Evolutionary conservation across 30 jellyfish, hydroid and myxozoan species (phyloP).

Genomic region (Cassiopea andromeda): DNA sequence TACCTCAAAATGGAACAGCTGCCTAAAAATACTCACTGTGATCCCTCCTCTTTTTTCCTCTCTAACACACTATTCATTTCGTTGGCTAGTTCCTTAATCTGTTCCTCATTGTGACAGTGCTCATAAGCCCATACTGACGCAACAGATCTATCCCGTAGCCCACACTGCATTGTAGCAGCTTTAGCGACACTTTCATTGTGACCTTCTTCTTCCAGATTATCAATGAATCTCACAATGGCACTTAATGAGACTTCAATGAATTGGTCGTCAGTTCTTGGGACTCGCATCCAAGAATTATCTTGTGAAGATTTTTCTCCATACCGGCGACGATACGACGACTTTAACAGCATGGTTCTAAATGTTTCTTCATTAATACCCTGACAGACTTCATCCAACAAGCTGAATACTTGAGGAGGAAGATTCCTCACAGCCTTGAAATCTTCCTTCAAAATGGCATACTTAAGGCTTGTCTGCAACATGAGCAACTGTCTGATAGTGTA

Average conservation of each 20-base stretch:
- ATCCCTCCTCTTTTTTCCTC: conserved; percentile 13
- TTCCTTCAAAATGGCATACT: neutral
- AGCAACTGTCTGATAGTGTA: conserved; percentile 68
- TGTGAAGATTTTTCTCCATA: neutral
- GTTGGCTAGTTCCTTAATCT: conserved; percentile 37
- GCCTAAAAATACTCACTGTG: too few relatives aligned
- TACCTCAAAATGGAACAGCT: neutral
- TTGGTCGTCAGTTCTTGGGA: conserved; percentile 26
- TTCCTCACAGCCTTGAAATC: conserved; percentile 11
- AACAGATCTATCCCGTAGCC: conserved; percentile 3
- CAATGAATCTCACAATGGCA: conserved; percentile 15
- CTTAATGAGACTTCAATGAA: conserved; percentile 28
- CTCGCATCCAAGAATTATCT: conserved; percentile 19
- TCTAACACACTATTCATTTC: conserved; percentile 48
- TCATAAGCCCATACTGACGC: conserved; percentile 62
- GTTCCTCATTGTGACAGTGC: conserved; percentile 16
- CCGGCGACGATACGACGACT: conserved; percentile 42
- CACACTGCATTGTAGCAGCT: conserved; percentile 68
- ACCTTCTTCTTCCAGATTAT: conserved; percentile 29
- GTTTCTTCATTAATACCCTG: conserved; percentile 34
- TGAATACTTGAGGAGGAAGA: conserved; percentile 59
- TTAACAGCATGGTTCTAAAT: conserved; percentile 2
- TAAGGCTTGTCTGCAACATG: conserved; percentile 49
- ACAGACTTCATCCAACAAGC: conserved; percentile 53
- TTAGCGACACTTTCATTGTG: conserved; percentile 65